phyloP scores from a whole-genome alignment of 2,888 invertebrate species.

The Sminthurinus aureus region DNA sequence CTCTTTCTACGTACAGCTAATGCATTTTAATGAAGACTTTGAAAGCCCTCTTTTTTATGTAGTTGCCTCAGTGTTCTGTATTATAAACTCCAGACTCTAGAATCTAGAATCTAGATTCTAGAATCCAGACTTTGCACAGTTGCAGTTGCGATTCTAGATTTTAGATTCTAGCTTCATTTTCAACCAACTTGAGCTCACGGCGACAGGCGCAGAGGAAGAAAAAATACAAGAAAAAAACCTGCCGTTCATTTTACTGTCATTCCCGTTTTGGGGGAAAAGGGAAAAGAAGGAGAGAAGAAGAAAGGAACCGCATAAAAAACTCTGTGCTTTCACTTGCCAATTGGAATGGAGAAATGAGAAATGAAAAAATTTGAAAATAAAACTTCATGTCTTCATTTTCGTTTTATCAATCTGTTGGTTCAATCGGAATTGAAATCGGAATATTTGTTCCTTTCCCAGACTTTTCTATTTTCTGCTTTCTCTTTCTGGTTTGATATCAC shows the following conservation, averaged over 20 bases:
- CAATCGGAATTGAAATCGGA: no score
- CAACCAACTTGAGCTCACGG: neutral
- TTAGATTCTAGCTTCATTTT: neutral
- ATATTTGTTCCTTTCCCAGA: neutral
- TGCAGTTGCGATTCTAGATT: neutral
- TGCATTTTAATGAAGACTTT: slow-evolving; percentile 40
- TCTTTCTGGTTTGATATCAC: no score
- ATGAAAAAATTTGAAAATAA: neutral
- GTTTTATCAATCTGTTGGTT: neutral
- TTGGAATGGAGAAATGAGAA: neutral
- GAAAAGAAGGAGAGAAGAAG: slow-evolving; percentile 11
- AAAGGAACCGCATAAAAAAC: slow-evolving; percentile 5
- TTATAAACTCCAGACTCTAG: no score
- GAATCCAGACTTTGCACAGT: neutral
- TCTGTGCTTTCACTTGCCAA: slow-evolving; percentile 11
- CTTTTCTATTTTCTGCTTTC: no score
- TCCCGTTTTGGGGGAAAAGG: neutral
- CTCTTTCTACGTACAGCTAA: slow-evolving; percentile 17
- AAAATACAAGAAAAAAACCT: neutral
- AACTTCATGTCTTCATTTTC: slow-evolving; percentile 20
- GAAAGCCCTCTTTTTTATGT: slow-evolving; percentile 18
- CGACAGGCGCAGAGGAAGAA: neutral
- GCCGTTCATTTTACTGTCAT: neutral
- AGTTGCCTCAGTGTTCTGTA: no score
- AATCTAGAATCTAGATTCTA: neutral